Evolutionary conservation across 2,113 vertebrate species (phyloP).

Genomic region (Microtus pennsylvanicus): DNA sequence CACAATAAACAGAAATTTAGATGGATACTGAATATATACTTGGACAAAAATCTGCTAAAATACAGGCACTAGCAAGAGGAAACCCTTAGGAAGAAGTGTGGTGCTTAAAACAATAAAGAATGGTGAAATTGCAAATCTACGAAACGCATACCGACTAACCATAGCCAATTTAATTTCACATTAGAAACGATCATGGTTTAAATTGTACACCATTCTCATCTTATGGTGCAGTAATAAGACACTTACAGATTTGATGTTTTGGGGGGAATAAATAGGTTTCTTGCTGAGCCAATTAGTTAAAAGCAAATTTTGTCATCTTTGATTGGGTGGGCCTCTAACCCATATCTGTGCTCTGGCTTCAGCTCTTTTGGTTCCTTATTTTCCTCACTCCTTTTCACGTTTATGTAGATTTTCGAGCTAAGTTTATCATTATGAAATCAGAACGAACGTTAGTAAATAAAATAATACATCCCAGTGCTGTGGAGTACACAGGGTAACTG

Average conservation of each 20-base stretch:
- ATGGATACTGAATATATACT: neutral
- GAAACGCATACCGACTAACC: neutral
- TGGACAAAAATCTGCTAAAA: neutral
- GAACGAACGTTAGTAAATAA: neutral
- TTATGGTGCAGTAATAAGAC: neutral
- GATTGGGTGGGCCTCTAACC: neutral
- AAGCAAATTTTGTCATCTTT: neutral
- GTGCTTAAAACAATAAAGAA: neutral
- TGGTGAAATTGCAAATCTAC: neutral
- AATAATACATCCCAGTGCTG: neutral
- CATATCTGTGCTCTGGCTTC: neutral
- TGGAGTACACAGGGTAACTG: neutral
- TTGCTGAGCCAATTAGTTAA: neutral
- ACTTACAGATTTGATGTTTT: neutral
- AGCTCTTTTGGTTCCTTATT: neutral
- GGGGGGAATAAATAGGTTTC: neutral
- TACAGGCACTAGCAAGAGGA: neutral
- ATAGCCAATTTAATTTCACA: neutral
- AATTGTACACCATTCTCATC: neutral
- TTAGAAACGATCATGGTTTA: neutral
- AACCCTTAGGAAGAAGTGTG: neutral
- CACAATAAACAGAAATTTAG: neutral
- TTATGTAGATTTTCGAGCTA: neutral
- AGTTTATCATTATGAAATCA: neutral
- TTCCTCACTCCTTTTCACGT: neutral